phyloP scores from a whole-genome alignment of 2,888 invertebrate species.

The Archaeoteleia sp. region DNA sequence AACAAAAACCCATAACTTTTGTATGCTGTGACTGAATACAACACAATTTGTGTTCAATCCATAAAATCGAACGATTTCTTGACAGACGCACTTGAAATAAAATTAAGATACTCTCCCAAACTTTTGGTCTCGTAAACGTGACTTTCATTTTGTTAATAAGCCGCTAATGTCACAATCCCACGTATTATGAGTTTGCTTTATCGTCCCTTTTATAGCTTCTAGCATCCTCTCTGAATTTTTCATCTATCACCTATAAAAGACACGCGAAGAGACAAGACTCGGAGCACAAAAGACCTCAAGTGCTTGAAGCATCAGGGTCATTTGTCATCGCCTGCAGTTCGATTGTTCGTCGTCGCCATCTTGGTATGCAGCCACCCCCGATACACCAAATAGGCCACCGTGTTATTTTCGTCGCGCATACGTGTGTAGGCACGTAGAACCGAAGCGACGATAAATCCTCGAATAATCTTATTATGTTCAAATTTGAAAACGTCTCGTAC shows the following conservation, averaged over 20 bases:
- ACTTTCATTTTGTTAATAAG: conserved; percentile 35
- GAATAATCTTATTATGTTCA: conserved; percentile 62
- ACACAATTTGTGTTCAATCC: too few species aligned
- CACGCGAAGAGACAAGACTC: neutral
- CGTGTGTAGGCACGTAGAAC: neutral
- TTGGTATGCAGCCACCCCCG: conserved; percentile 59
- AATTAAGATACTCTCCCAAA: too few species aligned
- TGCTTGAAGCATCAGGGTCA: conserved; percentile 54
- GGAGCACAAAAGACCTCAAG: conserved; percentile 20
- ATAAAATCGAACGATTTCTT: too few species aligned
- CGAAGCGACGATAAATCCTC: conserved; percentile 66
- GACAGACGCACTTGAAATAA: too few species aligned
- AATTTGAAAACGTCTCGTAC: conserved; percentile 22
- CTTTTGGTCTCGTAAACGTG: conserved; percentile 3
- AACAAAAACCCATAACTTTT: too few species aligned
- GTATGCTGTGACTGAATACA: too few species aligned
- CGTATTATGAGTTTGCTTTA: conserved; percentile 14
- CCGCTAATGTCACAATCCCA: conserved; percentile 42
- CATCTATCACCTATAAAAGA: conserved; percentile 22
- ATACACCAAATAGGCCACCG: conserved; percentile 62
- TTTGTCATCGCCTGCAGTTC: conserved; percentile 69
- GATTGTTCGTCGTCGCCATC: conserved; percentile 68
- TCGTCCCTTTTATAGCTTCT: conserved; percentile 5
- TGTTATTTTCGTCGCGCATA: conserved; percentile 57
- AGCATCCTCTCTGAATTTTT: conserved; percentile 14